Percentiles rank a stretch among this genome's conserved stretches.
Conservation (phyloP, 2,888 invertebrate species). For the Apodemia duryi region DNA sequence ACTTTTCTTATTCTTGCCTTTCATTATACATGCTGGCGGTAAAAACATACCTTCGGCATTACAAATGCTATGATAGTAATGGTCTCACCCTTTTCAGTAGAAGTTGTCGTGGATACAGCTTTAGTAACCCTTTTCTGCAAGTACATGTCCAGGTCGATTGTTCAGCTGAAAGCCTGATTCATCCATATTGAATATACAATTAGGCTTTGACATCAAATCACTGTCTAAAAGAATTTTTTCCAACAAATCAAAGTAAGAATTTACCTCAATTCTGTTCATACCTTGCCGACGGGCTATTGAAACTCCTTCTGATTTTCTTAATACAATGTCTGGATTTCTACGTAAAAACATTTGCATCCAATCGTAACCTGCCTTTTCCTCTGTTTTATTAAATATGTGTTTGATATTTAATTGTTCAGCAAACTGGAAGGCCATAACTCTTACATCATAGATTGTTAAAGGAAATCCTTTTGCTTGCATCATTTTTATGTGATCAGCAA, state of each 20-base stretch:
- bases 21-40: slow-evolving; percentile 21
- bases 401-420: background rate
- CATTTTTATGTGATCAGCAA: background rate
- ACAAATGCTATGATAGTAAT: slow-evolving; percentile 24
- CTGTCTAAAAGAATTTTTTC: background rate
- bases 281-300: background rate
- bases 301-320: background rate
- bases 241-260: background rate
- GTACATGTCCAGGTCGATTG: slow-evolving; percentile 42
- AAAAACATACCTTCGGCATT: slow-evolving; percentile 19
- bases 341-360: background rate
- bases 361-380: background rate
- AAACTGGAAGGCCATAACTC: background rate
- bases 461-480: slow-evolving; percentile 1
- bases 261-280: background rate
- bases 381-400: background rate
- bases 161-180: slow-evolving; percentile 48
- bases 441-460: background rate
- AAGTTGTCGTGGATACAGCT: slow-evolving; percentile 40
- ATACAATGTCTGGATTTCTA: background rate
- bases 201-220: background rate
- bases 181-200: slow-evolving; percentile 43
- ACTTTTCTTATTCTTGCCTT: slow-evolving; percentile 28
- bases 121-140: slow-evolving; percentile 43
- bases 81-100: slow-evolving; percentile 32